Conservation (phyloP, 2,797 vertebrate species). For the Sebastiscus tertius region DNA sequence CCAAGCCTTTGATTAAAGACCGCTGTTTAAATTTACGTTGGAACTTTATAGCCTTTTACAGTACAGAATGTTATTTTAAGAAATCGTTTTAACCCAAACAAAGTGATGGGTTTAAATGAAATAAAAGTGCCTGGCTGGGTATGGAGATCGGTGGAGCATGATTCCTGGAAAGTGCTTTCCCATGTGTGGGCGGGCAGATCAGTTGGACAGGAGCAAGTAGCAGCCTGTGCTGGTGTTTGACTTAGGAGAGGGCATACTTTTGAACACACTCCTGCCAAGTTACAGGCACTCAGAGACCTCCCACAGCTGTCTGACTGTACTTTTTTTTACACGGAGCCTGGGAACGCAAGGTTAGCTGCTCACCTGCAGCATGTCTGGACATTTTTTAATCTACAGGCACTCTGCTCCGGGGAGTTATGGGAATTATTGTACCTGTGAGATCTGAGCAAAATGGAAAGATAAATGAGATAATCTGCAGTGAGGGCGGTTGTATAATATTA, state of each 20-base stretch:
- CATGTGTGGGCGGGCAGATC: conserved; percentile 73
- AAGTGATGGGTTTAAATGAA: conserved; percentile 70
- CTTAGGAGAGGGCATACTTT: conserved; percentile 64
- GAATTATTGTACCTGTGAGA: conserved; percentile 30
- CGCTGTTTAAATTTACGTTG: conserved; percentile 47
- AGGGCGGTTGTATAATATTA: conserved; percentile 55
- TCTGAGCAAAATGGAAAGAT: conserved; percentile 10
- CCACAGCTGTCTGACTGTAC: conserved; percentile 51
- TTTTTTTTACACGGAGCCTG: conserved; percentile 45
- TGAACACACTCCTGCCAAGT: conserved; percentile 65
- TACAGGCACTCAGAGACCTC: conserved; percentile 64
- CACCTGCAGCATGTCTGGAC: conserved; percentile 67
- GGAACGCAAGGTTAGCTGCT: conserved; percentile 56
- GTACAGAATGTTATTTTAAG: conserved; percentile 62
- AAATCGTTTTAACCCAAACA: conserved; percentile 68
- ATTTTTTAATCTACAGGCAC: conserved; percentile 51
- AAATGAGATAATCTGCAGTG: conserved; percentile 34
- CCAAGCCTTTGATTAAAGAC: conserved; percentile 67
- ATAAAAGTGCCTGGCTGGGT: conserved; percentile 60
- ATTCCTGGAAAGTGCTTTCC: conserved; percentile 78
- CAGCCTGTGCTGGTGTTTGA: conserved; percentile 66
- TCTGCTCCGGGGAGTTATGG: conserved; percentile 35
- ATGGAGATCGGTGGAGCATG: conserved; percentile 57
- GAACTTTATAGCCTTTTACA: conserved; percentile 60
- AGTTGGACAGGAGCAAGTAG: conserved; percentile 73